These are phyloP conservation scores for Geopemphigus sp. DNA, from an alignment of 1,140 invertebrate species.

Conservation along the genomic window DNA sequence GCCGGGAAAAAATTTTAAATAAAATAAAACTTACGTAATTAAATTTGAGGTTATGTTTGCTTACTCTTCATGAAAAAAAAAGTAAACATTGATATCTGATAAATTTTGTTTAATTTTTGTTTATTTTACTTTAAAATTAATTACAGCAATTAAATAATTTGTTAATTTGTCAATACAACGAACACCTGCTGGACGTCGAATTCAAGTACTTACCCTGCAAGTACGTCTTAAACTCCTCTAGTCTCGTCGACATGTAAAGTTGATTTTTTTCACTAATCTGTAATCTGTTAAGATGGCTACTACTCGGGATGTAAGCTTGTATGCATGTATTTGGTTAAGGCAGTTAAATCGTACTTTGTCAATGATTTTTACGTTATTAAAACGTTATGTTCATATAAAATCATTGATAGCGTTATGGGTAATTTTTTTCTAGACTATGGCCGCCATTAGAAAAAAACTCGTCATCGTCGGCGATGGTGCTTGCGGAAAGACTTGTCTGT, in stretches of 20 bases:
- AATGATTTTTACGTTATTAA: background rate
- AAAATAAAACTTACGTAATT: background rate
- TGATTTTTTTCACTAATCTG: background rate
- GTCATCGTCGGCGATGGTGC: constrained; percentile 99
- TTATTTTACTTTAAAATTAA: constrained; percentile 22
- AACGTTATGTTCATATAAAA: background rate
- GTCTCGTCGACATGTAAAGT: background rate
- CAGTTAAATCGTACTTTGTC: background rate
- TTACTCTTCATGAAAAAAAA: constrained; percentile 44
- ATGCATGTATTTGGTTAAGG: background rate
- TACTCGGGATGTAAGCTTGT: background rate
- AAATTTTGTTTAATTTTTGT: constrained; percentile 39
- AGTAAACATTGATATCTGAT: constrained; percentile 48
- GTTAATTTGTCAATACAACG: background rate
- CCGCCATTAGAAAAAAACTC: constrained; percentile 97
- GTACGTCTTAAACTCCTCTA: background rate
- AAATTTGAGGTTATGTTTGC: constrained; percentile 48
- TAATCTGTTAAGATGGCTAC: background rate
- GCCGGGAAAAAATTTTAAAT: constrained; percentile 36
- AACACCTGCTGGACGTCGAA: background rate
- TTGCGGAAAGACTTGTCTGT: constrained; percentile 96
- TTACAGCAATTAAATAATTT: constrained; percentile 1
- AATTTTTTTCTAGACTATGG: constrained; percentile 64
- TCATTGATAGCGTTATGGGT: background rate
- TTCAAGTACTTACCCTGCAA: background rate